Conservation (phyloP, 35 echinoderm and acorn worm species). For the Lytechinus pictus region DNA sequence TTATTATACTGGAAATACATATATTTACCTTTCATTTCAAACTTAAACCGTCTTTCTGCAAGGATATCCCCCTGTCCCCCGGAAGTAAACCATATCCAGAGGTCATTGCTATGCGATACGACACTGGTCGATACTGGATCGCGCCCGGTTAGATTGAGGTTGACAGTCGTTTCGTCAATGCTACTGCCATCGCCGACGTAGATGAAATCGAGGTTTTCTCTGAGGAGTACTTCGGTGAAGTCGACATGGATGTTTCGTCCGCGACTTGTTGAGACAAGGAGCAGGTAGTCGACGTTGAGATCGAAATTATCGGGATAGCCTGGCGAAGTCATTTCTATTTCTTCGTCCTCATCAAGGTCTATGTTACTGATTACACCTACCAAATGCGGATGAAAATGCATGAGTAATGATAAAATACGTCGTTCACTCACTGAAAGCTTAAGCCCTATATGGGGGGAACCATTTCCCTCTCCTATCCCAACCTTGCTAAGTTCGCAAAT, state of each 20-base stretch:
- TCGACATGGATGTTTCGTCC: neutral
- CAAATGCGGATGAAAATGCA: too few relatives aligned
- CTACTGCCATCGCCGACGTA: neutral
- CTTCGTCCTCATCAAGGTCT: neutral
- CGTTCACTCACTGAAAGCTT: too few relatives aligned
- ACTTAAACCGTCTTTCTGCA: neutral
- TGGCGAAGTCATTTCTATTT: slow-evolving; percentile 5
- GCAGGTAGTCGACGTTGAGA: neutral
- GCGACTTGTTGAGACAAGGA: neutral
- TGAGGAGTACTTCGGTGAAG: neutral
- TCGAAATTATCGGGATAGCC: neutral
- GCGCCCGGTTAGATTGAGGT: neutral
- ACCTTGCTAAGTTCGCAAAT: too few relatives aligned
- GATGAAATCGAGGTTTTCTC: neutral
- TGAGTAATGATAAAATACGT: too few relatives aligned
- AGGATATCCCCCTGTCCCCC: neutral
- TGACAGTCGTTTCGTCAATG: neutral
- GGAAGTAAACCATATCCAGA: slow-evolving; percentile 40
- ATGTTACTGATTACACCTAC: neutral
- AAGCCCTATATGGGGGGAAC: too few relatives aligned
- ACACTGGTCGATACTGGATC: neutral
- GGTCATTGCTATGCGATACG: neutral
- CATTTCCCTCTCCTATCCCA: too few relatives aligned
- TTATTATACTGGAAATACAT: too few relatives aligned
- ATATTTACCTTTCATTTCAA: slow-evolving; percentile 22